phyloP scores from a whole-genome alignment of 2,797 vertebrate species.

The Anisognathus igniventris region DNA sequence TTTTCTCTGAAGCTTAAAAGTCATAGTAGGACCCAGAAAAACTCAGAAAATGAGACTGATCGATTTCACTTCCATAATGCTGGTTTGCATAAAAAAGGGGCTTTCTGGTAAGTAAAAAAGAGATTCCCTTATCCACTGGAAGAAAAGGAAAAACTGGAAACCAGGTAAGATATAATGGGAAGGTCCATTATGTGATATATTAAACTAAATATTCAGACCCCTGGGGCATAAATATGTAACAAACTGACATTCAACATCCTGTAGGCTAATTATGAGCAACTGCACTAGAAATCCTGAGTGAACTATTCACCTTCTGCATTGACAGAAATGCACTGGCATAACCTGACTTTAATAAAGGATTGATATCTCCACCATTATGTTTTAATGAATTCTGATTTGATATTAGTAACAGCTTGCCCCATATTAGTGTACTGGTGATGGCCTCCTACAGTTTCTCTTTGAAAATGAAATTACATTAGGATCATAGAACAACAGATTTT shows the following conservation, averaged over 20 bases:
- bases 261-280: slow-evolving; percentile 52
- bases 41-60: slow-evolving; percentile 9
- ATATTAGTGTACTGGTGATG: slow-evolving; percentile 23
- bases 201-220: not conserved
- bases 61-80: not conserved
- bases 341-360: slow-evolving; percentile 60
- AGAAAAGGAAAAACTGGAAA: not conserved
- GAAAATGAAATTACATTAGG: slow-evolving; percentile 9
- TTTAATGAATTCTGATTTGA: slow-evolving; percentile 70
- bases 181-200: not conserved
- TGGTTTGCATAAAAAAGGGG: not conserved
- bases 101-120: not conserved
- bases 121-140: not conserved
- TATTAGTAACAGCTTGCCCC: slow-evolving; percentile 65
- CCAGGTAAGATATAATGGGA: not conserved
- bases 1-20: slow-evolving; percentile 29
- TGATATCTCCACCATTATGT: slow-evolving; percentile 20
- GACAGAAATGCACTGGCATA: slow-evolving; percentile 51
- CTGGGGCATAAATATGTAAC: not conserved
- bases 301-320: slow-evolving; percentile 70
- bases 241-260: slow-evolving; percentile 7
- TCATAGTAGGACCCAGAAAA: not conserved
- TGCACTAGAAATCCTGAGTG: slow-evolving; percentile 42
- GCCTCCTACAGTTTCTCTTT: slow-evolving; percentile 25
- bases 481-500: not conserved